Evolutionary conservation across 2,797 vertebrate genomes (phyloP).

Genomic region (Premnoplex brunnescens): DNA sequence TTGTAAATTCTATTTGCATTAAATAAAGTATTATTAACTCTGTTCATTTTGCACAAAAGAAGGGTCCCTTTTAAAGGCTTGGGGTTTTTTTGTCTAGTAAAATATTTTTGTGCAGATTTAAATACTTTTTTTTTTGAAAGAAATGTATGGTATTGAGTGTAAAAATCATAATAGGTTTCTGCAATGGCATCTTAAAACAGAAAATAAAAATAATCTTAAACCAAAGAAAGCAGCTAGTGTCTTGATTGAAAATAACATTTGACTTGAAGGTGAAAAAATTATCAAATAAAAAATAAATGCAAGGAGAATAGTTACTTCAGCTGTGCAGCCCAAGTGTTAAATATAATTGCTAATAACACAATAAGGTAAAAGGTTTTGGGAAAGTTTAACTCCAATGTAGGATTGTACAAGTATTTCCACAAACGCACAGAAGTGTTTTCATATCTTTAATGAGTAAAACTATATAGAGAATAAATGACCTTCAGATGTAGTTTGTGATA

Average conservation of each 20-base stretch:
- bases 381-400: neutral
- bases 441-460: neutral
- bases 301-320: neutral
- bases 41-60: neutral
- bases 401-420: neutral
- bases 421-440: neutral
- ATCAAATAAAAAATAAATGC: neutral
- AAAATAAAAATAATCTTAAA: constrained; percentile 60
- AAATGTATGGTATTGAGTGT: constrained; percentile 25
- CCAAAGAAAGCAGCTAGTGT: constrained; percentile 48
- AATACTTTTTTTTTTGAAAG: neutral
- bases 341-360: neutral
- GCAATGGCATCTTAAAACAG: constrained; percentile 29
- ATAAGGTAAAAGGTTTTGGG: neutral
- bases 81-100: neutral
- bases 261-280: neutral
- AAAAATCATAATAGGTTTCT: neutral
- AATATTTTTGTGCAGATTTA: constrained; percentile 15
- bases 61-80: neutral
- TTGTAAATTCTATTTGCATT: constrained; percentile 52
- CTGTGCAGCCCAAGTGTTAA: neutral
- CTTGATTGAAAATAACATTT: constrained; percentile 41
- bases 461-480: neutral
- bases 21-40: constrained; percentile 48
- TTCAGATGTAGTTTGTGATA: neutral